Evolutionary conservation across 2,797 vertebrate genomes (phyloP).

Genomic region (Erpetoichthys calabaricus): DNA sequence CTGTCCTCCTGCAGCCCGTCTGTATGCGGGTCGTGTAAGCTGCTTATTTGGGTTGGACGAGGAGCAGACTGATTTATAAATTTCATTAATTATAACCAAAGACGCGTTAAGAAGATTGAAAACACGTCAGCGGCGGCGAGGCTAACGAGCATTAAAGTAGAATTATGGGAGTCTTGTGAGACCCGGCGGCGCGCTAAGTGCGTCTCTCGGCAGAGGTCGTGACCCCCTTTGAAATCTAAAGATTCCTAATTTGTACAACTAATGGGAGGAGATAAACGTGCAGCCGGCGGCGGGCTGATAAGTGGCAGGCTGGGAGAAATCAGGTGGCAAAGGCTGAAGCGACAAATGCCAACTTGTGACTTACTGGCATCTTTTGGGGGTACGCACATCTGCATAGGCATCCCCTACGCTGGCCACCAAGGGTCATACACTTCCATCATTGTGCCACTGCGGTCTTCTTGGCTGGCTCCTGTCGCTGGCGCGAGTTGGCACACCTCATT

Average conservation of each 20-base stretch:
- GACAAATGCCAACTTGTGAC: no score
- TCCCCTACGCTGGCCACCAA: no score
- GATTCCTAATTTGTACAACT: slow-evolving; percentile 4
- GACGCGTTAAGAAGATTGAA: slow-evolving; percentile 3
- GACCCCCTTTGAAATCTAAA: slow-evolving; percentile 3
- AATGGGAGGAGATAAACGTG: neutral
- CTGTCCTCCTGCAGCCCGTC: slow-evolving; percentile 1
- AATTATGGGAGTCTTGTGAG: neutral
- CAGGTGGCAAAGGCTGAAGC: no score
- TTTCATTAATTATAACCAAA: neutral
- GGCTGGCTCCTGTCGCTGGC: no score
- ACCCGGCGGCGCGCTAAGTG: neutral
- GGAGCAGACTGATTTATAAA: slow-evolving; percentile 1
- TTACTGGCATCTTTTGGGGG: no score
- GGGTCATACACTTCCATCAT: no score
- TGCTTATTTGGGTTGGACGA: slow-evolving; percentile 17
- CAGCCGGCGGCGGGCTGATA: no score
- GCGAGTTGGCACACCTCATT: no score
- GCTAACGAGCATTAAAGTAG: neutral
- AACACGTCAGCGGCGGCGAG: neutral
- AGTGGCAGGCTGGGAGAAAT: no score
- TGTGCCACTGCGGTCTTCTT: no score
- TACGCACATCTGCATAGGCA: no score
- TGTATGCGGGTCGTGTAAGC: slow-evolving; percentile 6
- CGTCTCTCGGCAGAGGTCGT: slow-evolving; percentile 4